Conservation (phyloP, 2,888 invertebrate species). For the Drosophila melanosoma region DNA sequence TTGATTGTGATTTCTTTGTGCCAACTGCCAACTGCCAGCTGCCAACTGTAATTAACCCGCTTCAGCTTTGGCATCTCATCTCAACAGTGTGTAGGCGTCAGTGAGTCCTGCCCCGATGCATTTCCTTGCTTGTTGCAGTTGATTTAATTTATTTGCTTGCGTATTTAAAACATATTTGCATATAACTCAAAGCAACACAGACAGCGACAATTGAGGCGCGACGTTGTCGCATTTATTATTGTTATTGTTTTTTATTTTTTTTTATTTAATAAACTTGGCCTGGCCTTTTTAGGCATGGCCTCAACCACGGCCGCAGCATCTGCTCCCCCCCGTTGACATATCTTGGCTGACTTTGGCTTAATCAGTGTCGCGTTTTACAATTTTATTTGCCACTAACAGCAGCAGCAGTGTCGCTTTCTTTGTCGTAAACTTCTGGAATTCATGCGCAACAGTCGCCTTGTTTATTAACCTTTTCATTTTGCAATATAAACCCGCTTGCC, state of each 20-base stretch:
- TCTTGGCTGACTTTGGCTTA: conserved; percentile 52
- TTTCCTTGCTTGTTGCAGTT: conserved; percentile 69
- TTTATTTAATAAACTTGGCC: conserved; percentile 66
- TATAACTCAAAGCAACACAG: conserved; percentile 72
- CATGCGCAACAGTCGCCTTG: conserved; percentile 65
- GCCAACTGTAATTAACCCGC: conserved; percentile 68
- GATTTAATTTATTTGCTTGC: conserved; percentile 67
- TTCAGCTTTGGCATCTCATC: conserved; percentile 40
- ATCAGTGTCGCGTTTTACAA: conserved; percentile 64
- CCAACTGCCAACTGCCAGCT: conserved; percentile 52
- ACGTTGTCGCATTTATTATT: conserved; percentile 70
- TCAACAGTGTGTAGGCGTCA: conserved; percentile 34
- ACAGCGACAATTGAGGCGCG: conserved; percentile 53
- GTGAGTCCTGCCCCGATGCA: conserved; percentile 58
- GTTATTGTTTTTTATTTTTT: conserved; percentile 34
- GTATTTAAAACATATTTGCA: conserved; percentile 75
- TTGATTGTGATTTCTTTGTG: conserved; percentile 69
- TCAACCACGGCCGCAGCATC: conserved; percentile 49
- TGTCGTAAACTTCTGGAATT: conserved; percentile 70
- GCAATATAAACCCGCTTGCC: conserved; percentile 65
- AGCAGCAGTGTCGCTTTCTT: conserved; percentile 62
- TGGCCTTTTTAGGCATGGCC: conserved; percentile 74
- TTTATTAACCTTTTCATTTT: conserved; percentile 75
- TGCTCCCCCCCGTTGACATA: conserved; percentile 18
- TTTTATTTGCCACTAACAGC: conserved; percentile 63